Evolutionary conservation across 1,140 invertebrate species (phyloP).

Genomic region (Mycetomoellerius zeteki): DNA sequence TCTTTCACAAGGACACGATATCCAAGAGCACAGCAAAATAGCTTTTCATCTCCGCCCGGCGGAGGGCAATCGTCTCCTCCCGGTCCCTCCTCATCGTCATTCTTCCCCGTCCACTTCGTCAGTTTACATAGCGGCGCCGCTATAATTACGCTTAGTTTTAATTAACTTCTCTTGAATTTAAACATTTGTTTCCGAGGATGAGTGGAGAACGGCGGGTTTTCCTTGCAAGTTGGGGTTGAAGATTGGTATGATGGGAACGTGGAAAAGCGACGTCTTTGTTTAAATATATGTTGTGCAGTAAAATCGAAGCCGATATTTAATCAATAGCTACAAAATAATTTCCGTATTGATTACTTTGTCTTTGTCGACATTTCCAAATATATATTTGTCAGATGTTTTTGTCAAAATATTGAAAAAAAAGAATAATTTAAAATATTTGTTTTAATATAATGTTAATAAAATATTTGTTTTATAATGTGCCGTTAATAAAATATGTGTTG

Average conservation of each 20-base stretch:
- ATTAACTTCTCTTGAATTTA: constrained; percentile 81
- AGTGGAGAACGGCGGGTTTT: constrained; percentile 63
- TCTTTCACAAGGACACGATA: constrained; percentile 71
- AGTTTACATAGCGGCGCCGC: constrained; percentile 72
- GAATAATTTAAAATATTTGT: constrained; percentile 2
- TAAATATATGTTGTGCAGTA: not conserved
- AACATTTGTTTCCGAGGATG: constrained; percentile 77
- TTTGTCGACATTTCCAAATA: not conserved
- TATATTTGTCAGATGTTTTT: not conserved
- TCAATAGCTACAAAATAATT: not conserved
- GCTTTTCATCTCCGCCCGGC: constrained; percentile 70
- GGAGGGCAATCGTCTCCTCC: constrained; percentile 63
- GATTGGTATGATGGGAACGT: constrained; percentile 48
- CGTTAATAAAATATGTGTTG: not conserved
- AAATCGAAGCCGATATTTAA: constrained; percentile 15
- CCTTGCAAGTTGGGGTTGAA: constrained; percentile 28
- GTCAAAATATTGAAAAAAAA: not conserved
- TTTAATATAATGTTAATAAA: not conserved
- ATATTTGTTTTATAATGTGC: no score
- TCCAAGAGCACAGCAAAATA: constrained; percentile 68
- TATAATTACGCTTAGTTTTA: constrained; percentile 81
- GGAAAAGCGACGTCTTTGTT: constrained; percentile 63
- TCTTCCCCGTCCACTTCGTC: constrained; percentile 37
- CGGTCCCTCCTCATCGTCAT: constrained; percentile 26
- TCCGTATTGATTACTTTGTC: not conserved